Base-by-base conservation (phyloP, 2,888 invertebrate species). In the Drosophila affinis region DNA sequence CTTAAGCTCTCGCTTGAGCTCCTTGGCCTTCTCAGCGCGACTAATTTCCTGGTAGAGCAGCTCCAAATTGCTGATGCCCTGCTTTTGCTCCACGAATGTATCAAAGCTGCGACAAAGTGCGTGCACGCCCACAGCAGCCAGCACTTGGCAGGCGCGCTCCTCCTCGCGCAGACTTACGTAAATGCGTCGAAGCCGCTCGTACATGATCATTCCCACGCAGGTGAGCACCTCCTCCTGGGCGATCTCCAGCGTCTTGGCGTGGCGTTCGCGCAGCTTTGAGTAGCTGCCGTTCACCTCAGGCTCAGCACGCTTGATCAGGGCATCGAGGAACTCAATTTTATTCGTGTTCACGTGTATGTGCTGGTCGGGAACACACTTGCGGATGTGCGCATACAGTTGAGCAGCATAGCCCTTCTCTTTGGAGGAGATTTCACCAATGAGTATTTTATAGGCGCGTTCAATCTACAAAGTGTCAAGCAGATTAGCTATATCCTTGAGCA, bases 161-260 rank as follows among this genome's bases (percentile, higher is more conserved):
- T 98, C 98, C 91, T 98, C 97, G 64, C 96, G 95, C 87, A 98
- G 93, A 60, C 97, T 95, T 81, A 97, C 94, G 85, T 97, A 96
- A 73, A 98, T 96, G 78, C 96, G 95, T 91, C 98, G 96, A 54
- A 98, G 94, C 65, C 98, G 94, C 91, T 98, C 98, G 91, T 97
- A 97, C 88, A 98, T 95, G 92, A 98, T 97, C 91, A 98, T 96
- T 12, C 98, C 98, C 70, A 98, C 94, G 91, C 98, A 98, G 10
- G 98, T 98, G 77, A 98, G 93, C 63, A 98, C 98, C 93, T 98
- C 98, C 92, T 98, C 98, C 93, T 98, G 98, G 81, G 98, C 98
- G 77, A 98, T 97, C 93, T 98, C 98, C 84, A 98, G 93, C n/a
- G 98, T 98, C 93, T 98, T 98, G 9, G 98, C 98, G 91, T 98